phyloP scores from a whole-genome alignment of 2,888 invertebrate genomes.

The Eristalinus aeneus region DNA sequence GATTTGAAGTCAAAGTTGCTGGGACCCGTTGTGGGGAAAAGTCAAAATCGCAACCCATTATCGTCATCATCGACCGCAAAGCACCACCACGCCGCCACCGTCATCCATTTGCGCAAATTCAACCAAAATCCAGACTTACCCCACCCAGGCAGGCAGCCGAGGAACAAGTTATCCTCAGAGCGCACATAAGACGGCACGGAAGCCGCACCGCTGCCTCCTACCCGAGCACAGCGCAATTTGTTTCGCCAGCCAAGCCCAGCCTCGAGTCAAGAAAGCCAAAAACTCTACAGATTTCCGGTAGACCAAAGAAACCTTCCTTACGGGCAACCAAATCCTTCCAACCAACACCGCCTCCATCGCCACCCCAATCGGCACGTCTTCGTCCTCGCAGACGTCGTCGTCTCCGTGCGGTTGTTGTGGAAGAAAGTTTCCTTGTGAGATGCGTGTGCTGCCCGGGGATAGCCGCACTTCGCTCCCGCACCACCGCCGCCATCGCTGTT shows the following conservation, averaged over 20 bases:
- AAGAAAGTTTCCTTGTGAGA: conserved; percentile 56
- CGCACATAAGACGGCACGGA: conserved; percentile 54
- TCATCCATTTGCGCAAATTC: conserved; percentile 43
- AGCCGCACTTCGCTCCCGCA: not conserved
- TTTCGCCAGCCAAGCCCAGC: conserved; percentile 51
- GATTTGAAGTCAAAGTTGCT: conserved; percentile 49
- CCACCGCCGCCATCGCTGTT: not conserved
- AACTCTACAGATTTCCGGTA: conserved; percentile 70
- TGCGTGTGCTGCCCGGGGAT: conserved; percentile 61
- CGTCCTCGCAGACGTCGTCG: not conserved
- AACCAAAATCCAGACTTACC: conserved; percentile 34
- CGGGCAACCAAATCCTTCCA: conserved; percentile 19
- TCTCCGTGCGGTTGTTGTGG: not conserved
- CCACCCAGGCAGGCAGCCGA: not conserved
- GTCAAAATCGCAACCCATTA: conserved; percentile 70
- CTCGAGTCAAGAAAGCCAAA: conserved; percentile 64
- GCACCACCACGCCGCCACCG: conserved; percentile 38
- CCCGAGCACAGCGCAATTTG: conserved; percentile 53
- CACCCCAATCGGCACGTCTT: not conserved
- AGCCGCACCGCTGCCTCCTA: conserved; percentile 49
- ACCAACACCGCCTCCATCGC: not conserved
- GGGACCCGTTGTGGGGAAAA: not conserved
- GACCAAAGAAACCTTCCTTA: conserved; percentile 66
- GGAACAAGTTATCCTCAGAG: conserved; percentile 32
- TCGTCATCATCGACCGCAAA: conserved; percentile 70